Evolutionary conservation across 2,113 vertebrate genomes (phyloP), one percentile per base, ranked within the genome.

Genomic region (Apus apus): DNA sequence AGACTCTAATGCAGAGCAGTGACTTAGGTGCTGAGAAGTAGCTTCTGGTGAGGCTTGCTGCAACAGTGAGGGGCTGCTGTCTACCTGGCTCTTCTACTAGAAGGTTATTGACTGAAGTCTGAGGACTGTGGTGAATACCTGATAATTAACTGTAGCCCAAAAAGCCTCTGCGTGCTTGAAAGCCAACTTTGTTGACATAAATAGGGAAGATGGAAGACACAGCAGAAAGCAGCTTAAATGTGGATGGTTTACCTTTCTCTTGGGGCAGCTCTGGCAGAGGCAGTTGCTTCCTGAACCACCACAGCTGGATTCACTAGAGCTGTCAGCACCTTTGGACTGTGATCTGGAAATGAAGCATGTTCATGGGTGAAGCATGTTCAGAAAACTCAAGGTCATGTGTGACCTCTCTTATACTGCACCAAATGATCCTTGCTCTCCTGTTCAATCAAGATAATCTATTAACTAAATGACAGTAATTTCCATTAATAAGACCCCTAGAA

Each of bases 391-490:
- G 92, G 85, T 93, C 80, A 89, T 27, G 17, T 16, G 9, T 53
- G 65, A 83, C 22, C 46, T 36, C 83, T 72, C 54, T 84, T 64
- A 57, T 38, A 68, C 87, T 94, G 82, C 90, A 94, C 26, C 75
- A 95, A 93, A 93, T 95, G 80, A 85, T 89, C 89, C 89, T 66
- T 73, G 38, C 68, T 94, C 29, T 90, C 43, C 79, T 94, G 53
- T 85, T 93, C 85, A 95, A 66, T 93, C 78, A 89, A 85, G 74
- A 90, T 87, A 96, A 95, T 95, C 57, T 87, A 30, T 85, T 57
- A 91, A 92, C 73, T 93, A 81, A 89, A 91, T 77, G 34, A 83
- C 66, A 85, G 67, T 85, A 94, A 97, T 95, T 98, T 97, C 86
- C 95, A 95, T 97, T 96, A 86, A 94, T 96, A 88, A 96, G 34